These are phyloP conservation scores for Aegotheles bennettii DNA, from an alignment of 2,113 vertebrate genomes.

Conservation along the genomic window DNA sequence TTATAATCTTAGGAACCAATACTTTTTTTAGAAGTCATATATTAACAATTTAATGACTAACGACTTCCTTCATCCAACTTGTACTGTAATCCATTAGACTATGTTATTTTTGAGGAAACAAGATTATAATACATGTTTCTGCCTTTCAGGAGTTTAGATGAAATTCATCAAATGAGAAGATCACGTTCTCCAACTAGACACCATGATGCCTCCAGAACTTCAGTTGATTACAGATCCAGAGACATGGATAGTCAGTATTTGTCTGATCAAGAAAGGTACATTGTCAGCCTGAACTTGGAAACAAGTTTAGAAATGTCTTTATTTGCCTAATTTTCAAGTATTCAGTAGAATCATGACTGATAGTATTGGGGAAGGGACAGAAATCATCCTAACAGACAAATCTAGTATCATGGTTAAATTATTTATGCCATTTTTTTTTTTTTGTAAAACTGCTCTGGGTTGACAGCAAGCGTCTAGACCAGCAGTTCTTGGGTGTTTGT, in stretches of 20 bases:
- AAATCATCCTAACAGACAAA: background rate
- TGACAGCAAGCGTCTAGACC: background rate
- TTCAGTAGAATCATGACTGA: background rate
- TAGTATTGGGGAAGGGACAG: background rate
- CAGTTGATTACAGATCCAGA: conserved; percentile 82
- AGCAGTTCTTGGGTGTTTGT: background rate
- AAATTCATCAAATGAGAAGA: conserved; percentile 95
- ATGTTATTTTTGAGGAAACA: background rate
- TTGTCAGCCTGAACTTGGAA: background rate
- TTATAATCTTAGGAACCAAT: background rate
- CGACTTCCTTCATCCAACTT: background rate
- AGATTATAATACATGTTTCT: background rate
- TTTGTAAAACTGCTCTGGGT: background rate
- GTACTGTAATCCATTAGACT: background rate
- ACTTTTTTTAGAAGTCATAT: background rate
- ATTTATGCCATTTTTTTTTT: background rate
- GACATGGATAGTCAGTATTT: conserved; percentile 92
- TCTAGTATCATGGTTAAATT: background rate
- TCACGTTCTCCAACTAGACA: conserved; percentile 90
- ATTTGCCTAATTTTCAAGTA: background rate
- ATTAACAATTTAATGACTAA: background rate
- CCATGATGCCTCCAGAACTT: conserved; percentile 87
- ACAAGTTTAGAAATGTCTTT: background rate
- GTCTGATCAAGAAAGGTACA: conserved; percentile 96
- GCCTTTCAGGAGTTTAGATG: conserved; percentile 91